Evolutionary conservation across 2,113 vertebrate genomes (phyloP).

Genomic region (Probosciger aterrimus): DNA sequence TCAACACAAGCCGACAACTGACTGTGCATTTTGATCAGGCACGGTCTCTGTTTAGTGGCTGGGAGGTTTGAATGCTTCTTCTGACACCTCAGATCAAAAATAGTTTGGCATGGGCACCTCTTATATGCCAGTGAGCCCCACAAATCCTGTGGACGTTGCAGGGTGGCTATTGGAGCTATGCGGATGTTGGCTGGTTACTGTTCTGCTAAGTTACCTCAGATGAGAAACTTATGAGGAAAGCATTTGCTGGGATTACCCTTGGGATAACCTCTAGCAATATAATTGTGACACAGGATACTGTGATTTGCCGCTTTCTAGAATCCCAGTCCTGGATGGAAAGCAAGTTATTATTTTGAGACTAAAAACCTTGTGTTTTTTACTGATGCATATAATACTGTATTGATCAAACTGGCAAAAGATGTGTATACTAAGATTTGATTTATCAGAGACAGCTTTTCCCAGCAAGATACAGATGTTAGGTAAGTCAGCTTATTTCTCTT

Average conservation of each 20-base stretch:
- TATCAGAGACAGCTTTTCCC: constrained; percentile 23
- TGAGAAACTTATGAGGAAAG: not conserved
- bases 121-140: not conserved
- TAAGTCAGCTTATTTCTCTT: constrained; percentile 40
- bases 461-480: constrained; percentile 16
- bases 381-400: constrained; percentile 52
- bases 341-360: constrained; percentile 4
- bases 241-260: not conserved
- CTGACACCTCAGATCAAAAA: not conserved
- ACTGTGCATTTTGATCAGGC: not conserved
- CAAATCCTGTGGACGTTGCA: not conserved
- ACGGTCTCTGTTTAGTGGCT: not conserved
- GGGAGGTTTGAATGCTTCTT: not conserved
- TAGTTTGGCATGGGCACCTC: not conserved
- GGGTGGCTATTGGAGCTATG: not conserved
- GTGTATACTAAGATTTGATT: constrained; percentile 13
- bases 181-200: not conserved
- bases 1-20: not conserved
- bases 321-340: not conserved
- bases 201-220: not conserved
- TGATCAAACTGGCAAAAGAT: constrained; percentile 35
- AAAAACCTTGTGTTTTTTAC: not conserved
- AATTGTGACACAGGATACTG: not conserved
- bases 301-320: constrained; percentile 21
- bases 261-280: not conserved